Base-by-base conservation (phyloP, 2,113 vertebrate genomes). In the Brachionichthys hirsutus region DNA sequence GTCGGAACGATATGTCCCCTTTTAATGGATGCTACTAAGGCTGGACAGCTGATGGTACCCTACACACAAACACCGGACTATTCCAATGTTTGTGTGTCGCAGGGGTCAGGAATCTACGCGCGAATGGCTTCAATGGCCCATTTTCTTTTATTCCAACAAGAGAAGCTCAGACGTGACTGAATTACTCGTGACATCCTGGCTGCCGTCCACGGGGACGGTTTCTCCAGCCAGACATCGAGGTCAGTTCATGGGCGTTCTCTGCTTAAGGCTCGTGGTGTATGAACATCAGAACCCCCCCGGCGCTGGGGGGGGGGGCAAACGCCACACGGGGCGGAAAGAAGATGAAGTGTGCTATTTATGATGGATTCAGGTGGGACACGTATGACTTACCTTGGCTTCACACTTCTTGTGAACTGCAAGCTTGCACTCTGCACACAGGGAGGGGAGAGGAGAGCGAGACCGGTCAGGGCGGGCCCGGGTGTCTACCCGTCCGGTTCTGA, bases 371-470 rank as follows among this genome's bases (percentile, higher is more conserved):
- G 46, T 30, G 56, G n/a, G n/a, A n/a, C n/a, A 30, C 14, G 36
- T 1, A 1, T 3, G 20, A 40, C 78, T 75, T 73, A 89, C 86
- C 86, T 84, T 85, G 58, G 54, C 67, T 64, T 87, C 69, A 49
- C 88, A 88, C 20, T 45, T 60, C 73, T 75, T 83, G 67, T 88
- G 83, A 56, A 87, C 78, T 9, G 77, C 69, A 16, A 64, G 51
- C 60, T 82, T 88, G 82, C 86, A 89, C 18, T 81, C 88, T 88
- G 80, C 54, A 63, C 62, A 70, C 12, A 73, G 45, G 9, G 18
- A 48, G n/a, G 20, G 58, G 50, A 62, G 36, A 3, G 30, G 13
- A 60, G 38, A 41, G 43, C 8, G 24, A 30, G 24, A 30, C 24
- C 4, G n/a, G n/a, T n/a, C n/a, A n/a, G n/a, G n/a, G n/a, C n/a